Base-by-base conservation (phyloP, 2,113 vertebrate genomes). In the Brachionichthys hirsutus region DNA sequence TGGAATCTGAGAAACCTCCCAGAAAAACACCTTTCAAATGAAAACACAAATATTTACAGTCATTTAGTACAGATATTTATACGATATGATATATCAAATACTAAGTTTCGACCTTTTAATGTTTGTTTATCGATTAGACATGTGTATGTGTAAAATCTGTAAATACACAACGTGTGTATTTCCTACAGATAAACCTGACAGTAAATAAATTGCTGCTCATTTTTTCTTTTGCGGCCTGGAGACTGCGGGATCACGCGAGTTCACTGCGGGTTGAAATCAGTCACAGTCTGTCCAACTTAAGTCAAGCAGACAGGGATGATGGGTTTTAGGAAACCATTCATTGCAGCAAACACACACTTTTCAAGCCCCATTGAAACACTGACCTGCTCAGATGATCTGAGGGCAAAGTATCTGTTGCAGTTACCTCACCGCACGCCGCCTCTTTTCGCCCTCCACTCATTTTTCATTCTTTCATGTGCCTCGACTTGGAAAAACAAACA, bases 281-380 rank as follows among this genome's bases (percentile, higher is more conserved):
- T 84, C 73, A 74, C 78, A 84, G 73, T 76, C 67, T 73, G 69
- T 81, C 56, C 46, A 60, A 54, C 50, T 60, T 76, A 70, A 81
- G 70, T 76, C 59, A 54, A 68, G 65, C 73, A 60, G 68, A 78
- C 81, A 77, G 62, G 62, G 70, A 75, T 69, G 77, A 74, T 71
- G 59, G 62, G 75, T 49, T 82, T 74, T 67, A 80, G 72, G 77
- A 75, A 84, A 79, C 59, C 64, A 71, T 82, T 83, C 56, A 80
- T 73, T 68, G 66, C 35, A 42, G 68, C 60, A 61, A 78, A 77
- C 50, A 43, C 30, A 64, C 62, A 79, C 65, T 77, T 70, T 71
- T 77, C 69, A 78, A 55, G 68, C 53, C 51, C 48, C 49, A 59
- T 64, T 84, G 71, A 80, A 77, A 62, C 38, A 35, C 16, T 62